Evolutionary conservation across 64 coral and sea anemone genomes (phyloP).

Genomic region (Catalaphyllia jardinei): DNA sequence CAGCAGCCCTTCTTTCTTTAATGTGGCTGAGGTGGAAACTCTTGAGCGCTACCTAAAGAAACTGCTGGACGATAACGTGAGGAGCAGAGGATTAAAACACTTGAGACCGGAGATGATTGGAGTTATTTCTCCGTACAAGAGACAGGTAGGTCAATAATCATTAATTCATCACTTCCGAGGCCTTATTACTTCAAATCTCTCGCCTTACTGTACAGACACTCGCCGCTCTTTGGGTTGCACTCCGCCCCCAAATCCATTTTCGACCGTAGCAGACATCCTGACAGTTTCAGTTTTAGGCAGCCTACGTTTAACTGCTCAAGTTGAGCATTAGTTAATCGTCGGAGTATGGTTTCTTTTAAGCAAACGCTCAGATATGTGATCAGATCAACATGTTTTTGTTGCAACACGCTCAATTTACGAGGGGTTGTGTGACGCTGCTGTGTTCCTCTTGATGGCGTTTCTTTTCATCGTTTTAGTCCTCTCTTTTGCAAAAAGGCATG

Average conservation of each 20-base stretch:
- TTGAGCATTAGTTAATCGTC: too few species aligned
- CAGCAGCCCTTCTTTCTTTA: slow-evolving; percentile 54
- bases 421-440: too few species aligned
- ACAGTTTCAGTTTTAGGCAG: too few species aligned
- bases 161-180: background rate
- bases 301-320: too few species aligned
- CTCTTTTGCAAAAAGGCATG: background rate
- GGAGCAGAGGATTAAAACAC: slow-evolving; percentile 50
- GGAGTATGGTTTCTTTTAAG: too few species aligned
- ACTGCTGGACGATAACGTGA: slow-evolving; percentile 61
- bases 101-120: slow-evolving; percentile 79
- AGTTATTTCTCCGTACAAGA: slow-evolving; percentile 77
- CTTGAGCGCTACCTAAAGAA: slow-evolving; percentile 80
- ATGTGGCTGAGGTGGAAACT: slow-evolving; percentile 66
- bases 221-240: too few species aligned
- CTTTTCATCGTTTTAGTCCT: background rate
- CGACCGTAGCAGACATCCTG: too few species aligned
- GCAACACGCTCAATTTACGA: too few species aligned
- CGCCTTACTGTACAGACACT: too few species aligned
- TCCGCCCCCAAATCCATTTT: too few species aligned
- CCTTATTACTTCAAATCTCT: background rate
- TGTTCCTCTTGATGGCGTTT: background rate
- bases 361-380: too few species aligned
- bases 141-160: slow-evolving; percentile 55
- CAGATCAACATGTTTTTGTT: too few species aligned